Base-by-base conservation (phyloP, 2,797 vertebrate genomes). In the Ctenosaura bakeri region DNA sequence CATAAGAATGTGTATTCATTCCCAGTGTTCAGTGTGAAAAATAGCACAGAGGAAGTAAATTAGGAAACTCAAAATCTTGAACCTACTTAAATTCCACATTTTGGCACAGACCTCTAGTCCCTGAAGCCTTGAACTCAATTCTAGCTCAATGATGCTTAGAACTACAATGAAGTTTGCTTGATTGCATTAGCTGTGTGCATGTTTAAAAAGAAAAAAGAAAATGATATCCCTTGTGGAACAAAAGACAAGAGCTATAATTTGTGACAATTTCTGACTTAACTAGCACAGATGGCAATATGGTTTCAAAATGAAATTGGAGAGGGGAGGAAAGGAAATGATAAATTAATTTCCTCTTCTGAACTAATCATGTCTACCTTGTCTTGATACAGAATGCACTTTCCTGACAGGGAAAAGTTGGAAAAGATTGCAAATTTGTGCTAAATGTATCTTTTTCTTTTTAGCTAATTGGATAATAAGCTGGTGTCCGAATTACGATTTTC, bases 71-170 rank as follows among this genome's bases (percentile, higher is more conserved):
- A 87, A 94, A 91, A 88, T 91, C 91, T 93, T 90, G 88, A 92
- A 86, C 29, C 85, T 95, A 86, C 73, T 94, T 82, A 95, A 94
- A 91, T 1, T 77, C 77, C 29, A 24, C 29, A 46, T 52, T 4
- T 69, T n/a, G n/a, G 66, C 91, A 88, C 76, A 82, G 6, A 62
- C 59, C 83, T 84, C 6, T 87, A 90, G 90, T 94, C 93, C 87
- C 91, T 87, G 80, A 32, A 88, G 92, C 50, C 80, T 59, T 88
- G 81, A 90, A 93, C 52, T 95, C 87, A 94, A 93, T 94, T 95
- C 93, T 95, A 94, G 89, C 81, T 93, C 91, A 94, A 79, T 94
- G 88, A 94, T 87, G 92, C 92, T 95, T 94, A 94, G 89, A 59
- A 93, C 42, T 83, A 94, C 95, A 96, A 94, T 88, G 92, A 95